phyloP scores from a whole-genome alignment of 2,888 invertebrate genomes.

The Apamea monoglypha region DNA sequence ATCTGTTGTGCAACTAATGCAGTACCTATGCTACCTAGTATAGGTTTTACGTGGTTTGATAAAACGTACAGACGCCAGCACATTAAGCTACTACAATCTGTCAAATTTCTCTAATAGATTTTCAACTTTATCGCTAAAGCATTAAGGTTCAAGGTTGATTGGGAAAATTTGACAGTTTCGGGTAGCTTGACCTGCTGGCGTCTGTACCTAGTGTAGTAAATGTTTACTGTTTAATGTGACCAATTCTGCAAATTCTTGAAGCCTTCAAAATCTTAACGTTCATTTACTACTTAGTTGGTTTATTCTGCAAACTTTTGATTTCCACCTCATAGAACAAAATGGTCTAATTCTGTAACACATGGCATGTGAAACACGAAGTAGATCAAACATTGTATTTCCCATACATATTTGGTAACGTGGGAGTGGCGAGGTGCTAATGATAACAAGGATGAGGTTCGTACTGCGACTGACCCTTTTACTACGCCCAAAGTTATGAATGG shows the following conservation, averaged over 20 bases:
- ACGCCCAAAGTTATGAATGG: slow-evolving; percentile 71
- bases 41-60: neutral
- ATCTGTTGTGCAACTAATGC: neutral
- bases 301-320: slow-evolving; percentile 4
- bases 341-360: slow-evolving; percentile 29
- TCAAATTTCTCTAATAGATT: no score
- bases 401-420: slow-evolving; percentile 85
- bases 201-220: neutral
- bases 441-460: slow-evolving; percentile 77
- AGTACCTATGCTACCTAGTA: no score
- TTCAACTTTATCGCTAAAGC: no score
- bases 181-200: no score
- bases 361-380: slow-evolving; percentile 65
- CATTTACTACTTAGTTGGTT: no score
- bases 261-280: no score
- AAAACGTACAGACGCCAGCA: neutral
- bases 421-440: slow-evolving; percentile 87
- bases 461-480: slow-evolving; percentile 62
- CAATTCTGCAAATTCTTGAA: no score
- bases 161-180: no score
- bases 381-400: slow-evolving; percentile 82
- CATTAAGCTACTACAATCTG: no score
- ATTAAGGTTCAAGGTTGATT: no score
- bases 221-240: neutral
- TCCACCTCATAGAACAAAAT: neutral